phyloP scores from a whole-genome alignment of 1,140 invertebrate genomes.

The Drosophila tristis region DNA sequence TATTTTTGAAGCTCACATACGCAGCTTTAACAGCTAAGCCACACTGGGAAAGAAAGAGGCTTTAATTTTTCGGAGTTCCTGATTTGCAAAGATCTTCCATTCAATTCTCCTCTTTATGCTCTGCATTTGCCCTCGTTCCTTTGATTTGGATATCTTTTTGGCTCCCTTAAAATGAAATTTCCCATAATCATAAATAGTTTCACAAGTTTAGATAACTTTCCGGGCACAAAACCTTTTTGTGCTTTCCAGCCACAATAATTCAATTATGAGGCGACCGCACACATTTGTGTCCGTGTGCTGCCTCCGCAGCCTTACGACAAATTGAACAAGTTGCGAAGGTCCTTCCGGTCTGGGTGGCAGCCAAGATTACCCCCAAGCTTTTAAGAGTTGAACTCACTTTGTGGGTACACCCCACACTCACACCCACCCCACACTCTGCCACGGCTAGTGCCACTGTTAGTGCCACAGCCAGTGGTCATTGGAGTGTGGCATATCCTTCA shows the following conservation, averaged over 20 bases:
- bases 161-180: background rate
- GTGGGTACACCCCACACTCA: background rate
- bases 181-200: slow-evolving; percentile 31
- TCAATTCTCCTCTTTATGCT: too few relatives aligned
- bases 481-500: slow-evolving; percentile 54
- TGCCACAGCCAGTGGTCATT: slow-evolving; percentile 15
- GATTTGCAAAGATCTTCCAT: too few relatives aligned
- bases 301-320: slow-evolving; percentile 31
- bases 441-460: too few relatives aligned
- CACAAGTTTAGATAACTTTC: background rate
- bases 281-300: slow-evolving; percentile 24
- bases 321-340: slow-evolving; percentile 68
- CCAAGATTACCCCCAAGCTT: slow-evolving; percentile 45
- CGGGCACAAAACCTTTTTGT: slow-evolving; percentile 11
- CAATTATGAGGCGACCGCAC: slow-evolving; percentile 48
- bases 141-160: too few relatives aligned
- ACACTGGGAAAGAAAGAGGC: too few relatives aligned
- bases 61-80: too few relatives aligned
- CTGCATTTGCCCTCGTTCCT: too few relatives aligned
- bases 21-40: too few relatives aligned
- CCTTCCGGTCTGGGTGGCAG: slow-evolving; percentile 16
- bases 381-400: slow-evolving; percentile 26
- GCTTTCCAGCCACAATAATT: slow-evolving; percentile 43
- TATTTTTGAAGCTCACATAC: too few relatives aligned
- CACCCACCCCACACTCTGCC: background rate